Conservation (phyloP, 2,113 vertebrate genomes). For the Phaethornis superciliosus region DNA sequence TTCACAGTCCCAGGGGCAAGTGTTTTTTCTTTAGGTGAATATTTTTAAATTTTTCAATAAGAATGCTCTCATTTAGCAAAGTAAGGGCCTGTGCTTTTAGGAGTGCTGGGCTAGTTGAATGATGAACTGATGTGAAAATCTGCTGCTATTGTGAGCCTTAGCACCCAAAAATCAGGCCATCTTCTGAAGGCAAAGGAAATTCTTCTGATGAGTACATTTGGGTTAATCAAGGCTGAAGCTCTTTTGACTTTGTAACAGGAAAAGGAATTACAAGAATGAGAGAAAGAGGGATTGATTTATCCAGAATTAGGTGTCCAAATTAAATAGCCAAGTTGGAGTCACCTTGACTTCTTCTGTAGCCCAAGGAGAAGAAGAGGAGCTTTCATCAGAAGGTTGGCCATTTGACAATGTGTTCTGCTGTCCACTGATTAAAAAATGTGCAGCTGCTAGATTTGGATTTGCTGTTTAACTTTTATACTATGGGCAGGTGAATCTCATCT, state of each 20-base stretch:
- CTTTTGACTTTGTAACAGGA: background rate
- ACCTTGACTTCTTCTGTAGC: background rate
- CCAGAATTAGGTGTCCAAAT: background rate
- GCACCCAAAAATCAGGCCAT: background rate
- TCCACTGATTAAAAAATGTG: background rate
- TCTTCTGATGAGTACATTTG: background rate
- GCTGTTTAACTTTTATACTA: background rate
- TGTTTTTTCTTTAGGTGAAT: no score
- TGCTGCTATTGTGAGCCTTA: background rate
- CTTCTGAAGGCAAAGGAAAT: background rate
- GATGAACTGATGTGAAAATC: background rate
- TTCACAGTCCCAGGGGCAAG: background rate
- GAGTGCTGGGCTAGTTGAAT: background rate
- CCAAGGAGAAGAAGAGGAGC: background rate
- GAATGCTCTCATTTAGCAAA: background rate
- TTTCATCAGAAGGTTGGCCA: rapidly evolving
- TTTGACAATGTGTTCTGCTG: background rate
- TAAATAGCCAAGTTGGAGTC: background rate
- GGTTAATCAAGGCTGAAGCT: background rate
- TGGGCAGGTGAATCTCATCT: background rate
- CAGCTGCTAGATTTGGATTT: background rate
- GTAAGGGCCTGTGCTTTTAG: background rate
- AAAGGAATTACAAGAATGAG: background rate
- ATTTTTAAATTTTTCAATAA: background rate
- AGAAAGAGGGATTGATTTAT: background rate